Percentiles rank a stretch among this genome's conserved stretches.
Conservation (phyloP, 1,140 invertebrate genomes). For the Heliothis subflexa region DNA sequence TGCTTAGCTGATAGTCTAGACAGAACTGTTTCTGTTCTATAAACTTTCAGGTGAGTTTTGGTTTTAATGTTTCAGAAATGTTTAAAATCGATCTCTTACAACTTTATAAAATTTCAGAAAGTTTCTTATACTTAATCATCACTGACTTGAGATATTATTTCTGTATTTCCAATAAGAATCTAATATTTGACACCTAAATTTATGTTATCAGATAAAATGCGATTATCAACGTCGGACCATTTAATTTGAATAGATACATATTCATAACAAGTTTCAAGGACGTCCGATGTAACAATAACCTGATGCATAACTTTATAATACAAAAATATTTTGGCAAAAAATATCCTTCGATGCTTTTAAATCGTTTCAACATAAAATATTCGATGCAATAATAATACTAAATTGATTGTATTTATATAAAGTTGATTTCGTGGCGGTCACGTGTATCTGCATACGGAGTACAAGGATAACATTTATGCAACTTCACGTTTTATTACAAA, state of each 20-base stretch:
- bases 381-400: no score
- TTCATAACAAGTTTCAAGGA: conserved; percentile 20
- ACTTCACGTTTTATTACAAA: neutral
- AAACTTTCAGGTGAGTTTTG: conserved; percentile 51
- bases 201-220: conserved; percentile 35
- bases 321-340: no score
- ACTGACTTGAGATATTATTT: neutral
- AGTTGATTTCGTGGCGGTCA: neutral
- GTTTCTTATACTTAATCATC: neutral
- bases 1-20: conserved; percentile 16
- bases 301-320: neutral
- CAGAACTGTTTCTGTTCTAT: conserved; percentile 52
- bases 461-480: conserved; percentile 10
- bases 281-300: neutral
- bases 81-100: no score
- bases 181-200: neutral
- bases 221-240: conserved; percentile 32
- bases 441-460: conserved; percentile 2
- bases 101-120: neutral
- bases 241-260: conserved; percentile 35
- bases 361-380: no score
- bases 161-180: conserved; percentile 2
- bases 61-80: neutral
- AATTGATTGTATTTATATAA: no score
- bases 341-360: no score